phyloP scores from a whole-genome alignment of 2,888 invertebrate genomes.

The Thymelicus lineola region DNA sequence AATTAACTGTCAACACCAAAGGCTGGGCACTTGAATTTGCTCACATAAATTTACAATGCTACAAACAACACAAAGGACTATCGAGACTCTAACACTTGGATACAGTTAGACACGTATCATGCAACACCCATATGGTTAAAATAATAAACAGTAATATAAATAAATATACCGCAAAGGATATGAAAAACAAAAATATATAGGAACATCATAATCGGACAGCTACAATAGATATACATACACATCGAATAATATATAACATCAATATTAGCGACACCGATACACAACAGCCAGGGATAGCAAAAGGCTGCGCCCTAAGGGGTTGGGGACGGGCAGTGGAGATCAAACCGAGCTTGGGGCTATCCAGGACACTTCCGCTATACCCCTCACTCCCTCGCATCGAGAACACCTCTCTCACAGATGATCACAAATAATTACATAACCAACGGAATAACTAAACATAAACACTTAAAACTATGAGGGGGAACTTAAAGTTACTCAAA shows the following conservation, averaged over 20 bases:
- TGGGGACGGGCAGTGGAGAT: slow-evolving; percentile 75
- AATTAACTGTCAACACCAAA: slow-evolving; percentile 80
- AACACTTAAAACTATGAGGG: slow-evolving; percentile 73
- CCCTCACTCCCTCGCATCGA: slow-evolving; percentile 85
- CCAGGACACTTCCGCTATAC: slow-evolving; percentile 83
- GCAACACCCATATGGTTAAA: slow-evolving; percentile 82
- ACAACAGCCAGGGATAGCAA: slow-evolving; percentile 84
- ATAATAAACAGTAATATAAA: slow-evolving; percentile 49
- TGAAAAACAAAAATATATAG: slow-evolving; percentile 54
- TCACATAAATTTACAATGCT: slow-evolving; percentile 75
- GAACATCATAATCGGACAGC: slow-evolving; percentile 65
- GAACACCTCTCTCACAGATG: slow-evolving; percentile 85
- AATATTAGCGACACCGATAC: slow-evolving; percentile 81
- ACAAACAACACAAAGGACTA: slow-evolving; percentile 83
- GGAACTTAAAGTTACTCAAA: slow-evolving; percentile 63
- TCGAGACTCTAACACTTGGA: slow-evolving; percentile 79
- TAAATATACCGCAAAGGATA: slow-evolving; percentile 53
- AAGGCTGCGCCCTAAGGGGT: slow-evolving; percentile 82
- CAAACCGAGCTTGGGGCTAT: slow-evolving; percentile 81
- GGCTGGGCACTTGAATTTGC: slow-evolving; percentile 60
- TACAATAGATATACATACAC: slow-evolving; percentile 79
- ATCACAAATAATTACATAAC: slow-evolving; percentile 81
- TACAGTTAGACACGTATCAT: slow-evolving; percentile 83
- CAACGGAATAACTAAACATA: slow-evolving; percentile 78
- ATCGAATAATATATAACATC: slow-evolving; percentile 70